Percentiles rank a stretch among this genome's conserved stretches.
phyloP scores from a whole-genome alignment of 2,888 invertebrate genomes.

The Ennomos quercinarius region DNA sequence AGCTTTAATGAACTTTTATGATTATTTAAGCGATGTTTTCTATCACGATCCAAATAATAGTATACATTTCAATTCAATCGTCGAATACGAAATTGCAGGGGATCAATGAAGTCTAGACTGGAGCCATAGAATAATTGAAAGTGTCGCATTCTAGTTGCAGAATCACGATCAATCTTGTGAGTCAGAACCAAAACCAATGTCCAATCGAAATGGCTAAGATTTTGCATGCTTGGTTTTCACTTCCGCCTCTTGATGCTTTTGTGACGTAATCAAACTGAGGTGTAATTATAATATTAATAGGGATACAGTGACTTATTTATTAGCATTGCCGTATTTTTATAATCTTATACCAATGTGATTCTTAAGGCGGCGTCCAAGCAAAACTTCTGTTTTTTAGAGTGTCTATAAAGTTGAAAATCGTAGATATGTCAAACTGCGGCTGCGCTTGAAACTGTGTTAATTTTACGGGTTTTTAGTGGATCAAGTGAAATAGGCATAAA shows the following conservation, averaged over 20 bases:
- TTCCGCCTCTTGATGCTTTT: conserved; percentile 59
- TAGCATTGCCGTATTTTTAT: background rate
- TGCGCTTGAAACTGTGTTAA: no score
- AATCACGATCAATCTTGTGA: conserved; percentile 26
- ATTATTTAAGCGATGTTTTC: conserved; percentile 15
- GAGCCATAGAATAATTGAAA: conserved; percentile 21
- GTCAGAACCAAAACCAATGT: conserved; percentile 23
- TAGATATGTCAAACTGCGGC: no score
- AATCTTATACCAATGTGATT: no score
- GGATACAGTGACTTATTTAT: background rate
- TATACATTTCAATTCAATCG: conserved; percentile 14
- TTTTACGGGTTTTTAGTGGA: no score
- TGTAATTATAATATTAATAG: conserved; percentile 11
- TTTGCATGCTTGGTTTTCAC: conserved; percentile 51
- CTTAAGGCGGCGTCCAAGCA: no score
- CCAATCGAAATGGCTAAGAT: conserved; percentile 49
- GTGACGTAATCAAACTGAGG: conserved; percentile 44
- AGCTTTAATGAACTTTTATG: conserved; percentile 5
- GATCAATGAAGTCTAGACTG: conserved; percentile 16
- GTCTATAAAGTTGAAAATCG: no score
- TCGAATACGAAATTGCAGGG: conserved; percentile 10
- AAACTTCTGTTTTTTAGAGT: no score
- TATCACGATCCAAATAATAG: conserved; percentile 5
- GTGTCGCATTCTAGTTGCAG: conserved; percentile 22
- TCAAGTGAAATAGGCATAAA: no score